phyloP scores from a whole-genome alignment of 1,140 invertebrate genomes.

The Coptotermes formosanus region DNA sequence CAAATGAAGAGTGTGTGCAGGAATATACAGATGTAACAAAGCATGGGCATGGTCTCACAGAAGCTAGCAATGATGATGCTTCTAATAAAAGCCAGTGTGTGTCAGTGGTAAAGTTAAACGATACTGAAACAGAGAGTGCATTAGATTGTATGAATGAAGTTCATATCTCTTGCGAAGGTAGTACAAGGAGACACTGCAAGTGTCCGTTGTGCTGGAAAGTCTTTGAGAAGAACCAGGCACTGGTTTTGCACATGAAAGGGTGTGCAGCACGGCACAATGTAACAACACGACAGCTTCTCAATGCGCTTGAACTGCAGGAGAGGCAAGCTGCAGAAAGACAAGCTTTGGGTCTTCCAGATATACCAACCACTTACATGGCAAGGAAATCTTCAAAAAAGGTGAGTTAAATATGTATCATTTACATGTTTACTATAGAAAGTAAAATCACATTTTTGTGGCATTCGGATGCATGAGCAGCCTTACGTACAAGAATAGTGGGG shows the following conservation, averaged over 20 bases:
- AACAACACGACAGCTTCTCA: constrained; percentile 47
- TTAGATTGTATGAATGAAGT: background rate
- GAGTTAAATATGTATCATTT: background rate
- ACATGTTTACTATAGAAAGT: no score
- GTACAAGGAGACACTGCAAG: constrained; percentile 34
- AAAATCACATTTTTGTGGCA: no score
- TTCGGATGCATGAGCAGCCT: no score
- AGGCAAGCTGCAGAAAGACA: constrained; percentile 50
- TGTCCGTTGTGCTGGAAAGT: constrained; percentile 51
- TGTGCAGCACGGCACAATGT: constrained; percentile 52
- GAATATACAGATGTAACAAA: background rate
- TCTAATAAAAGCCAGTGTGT: background rate
- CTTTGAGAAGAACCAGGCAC: constrained; percentile 42
- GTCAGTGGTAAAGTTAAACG: background rate
- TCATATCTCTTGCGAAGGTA: background rate
- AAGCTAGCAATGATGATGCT: background rate
- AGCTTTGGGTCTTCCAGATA: constrained; percentile 47
- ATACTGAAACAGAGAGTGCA: background rate
- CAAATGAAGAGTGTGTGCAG: background rate
- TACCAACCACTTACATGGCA: constrained; percentile 37
- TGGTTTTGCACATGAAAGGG: constrained; percentile 49
- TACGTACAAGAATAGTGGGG: no score
- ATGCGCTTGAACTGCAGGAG: constrained; percentile 50
- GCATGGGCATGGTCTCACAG: background rate
- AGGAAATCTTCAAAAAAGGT: constrained; percentile 25